These are phyloP conservation scores for Nephrotoma guestfalica DNA, from an alignment of 2,888 invertebrate species.

Conservation along the genomic window DNA sequence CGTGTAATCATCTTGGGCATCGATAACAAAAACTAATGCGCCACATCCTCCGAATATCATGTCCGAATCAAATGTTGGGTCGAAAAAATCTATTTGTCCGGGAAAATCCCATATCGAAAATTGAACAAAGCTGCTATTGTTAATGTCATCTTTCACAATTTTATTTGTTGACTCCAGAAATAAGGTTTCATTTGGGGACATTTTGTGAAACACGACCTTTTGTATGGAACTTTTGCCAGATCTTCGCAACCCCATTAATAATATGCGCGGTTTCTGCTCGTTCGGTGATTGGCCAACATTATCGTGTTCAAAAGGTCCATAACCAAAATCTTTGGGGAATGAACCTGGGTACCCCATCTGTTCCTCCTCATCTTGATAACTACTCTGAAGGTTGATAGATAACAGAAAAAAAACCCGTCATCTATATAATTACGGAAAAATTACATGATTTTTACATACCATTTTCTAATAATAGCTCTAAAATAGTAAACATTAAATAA, in stretches of 20 bases:
- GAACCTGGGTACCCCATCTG: slow-evolving; percentile 39
- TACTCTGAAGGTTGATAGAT: slow-evolving; percentile 15
- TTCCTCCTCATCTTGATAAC: slow-evolving; percentile 44
- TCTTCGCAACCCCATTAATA: slow-evolving; percentile 88
- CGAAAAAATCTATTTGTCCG: slow-evolving; percentile 96
- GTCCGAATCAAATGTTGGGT: slow-evolving; percentile 89
- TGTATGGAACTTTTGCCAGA: slow-evolving; percentile 99
- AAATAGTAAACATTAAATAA: not conserved
- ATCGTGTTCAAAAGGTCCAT: slow-evolving; percentile 76
- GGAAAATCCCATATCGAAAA: slow-evolving; percentile 99
- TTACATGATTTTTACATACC: not conserved
- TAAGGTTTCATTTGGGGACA: slow-evolving; percentile 98
- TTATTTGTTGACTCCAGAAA: slow-evolving; percentile 97
- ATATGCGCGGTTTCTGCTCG: slow-evolving; percentile 67
- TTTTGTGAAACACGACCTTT: slow-evolving; percentile 99
- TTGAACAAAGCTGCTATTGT: slow-evolving; percentile 90
- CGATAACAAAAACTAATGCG: slow-evolving; percentile 96
- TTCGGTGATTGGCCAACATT: slow-evolving; percentile 44
- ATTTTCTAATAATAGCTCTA: not conserved
- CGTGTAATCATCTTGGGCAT: slow-evolving; percentile 97
- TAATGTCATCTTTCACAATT: slow-evolving; percentile 96
- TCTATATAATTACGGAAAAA: not conserved
- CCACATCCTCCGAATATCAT: slow-evolving; percentile 95
- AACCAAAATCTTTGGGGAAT: slow-evolving; percentile 87
- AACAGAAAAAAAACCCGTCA: not conserved